Evolutionary conservation across 2,888 invertebrate species (phyloP).

Genomic region (Tinea trinotella): DNA sequence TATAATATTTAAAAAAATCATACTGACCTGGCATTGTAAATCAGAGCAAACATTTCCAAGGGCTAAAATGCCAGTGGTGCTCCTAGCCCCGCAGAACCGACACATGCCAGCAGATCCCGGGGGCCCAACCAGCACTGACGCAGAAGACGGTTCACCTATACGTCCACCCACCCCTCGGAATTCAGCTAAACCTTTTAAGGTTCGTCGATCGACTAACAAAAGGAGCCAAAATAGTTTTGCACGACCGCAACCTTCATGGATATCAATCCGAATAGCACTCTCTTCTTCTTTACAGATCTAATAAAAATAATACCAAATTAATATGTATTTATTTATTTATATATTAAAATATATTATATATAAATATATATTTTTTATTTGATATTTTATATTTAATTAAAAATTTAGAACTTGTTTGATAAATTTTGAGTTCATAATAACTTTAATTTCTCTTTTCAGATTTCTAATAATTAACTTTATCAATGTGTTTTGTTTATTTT

Average conservation of each 20-base stretch:
- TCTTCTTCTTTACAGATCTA: conserved; percentile 96
- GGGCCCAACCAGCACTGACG: conserved; percentile 31
- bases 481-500: too few relatives aligned
- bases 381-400: too few relatives aligned
- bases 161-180: conserved; percentile 86
- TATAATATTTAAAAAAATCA: background rate
- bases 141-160: conserved; percentile 27
- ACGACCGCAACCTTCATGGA: conserved; percentile 97
- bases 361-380: too few relatives aligned
- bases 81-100: conserved; percentile 91
- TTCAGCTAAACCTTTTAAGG: conserved; percentile 91
- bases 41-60: conserved; percentile 96
- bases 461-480: too few relatives aligned
- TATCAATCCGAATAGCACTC: conserved; percentile 94
- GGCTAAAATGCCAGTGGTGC: conserved; percentile 86
- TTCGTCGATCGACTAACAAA: conserved; percentile 92
- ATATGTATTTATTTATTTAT: too few relatives aligned
- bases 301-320: too few relatives aligned
- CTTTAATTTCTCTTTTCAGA: too few relatives aligned
- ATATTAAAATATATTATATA: too few relatives aligned
- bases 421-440: too few relatives aligned
- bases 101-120: conserved; percentile 80
- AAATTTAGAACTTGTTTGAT: too few relatives aligned
- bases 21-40: conserved; percentile 87
- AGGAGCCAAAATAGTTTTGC: conserved; percentile 96